These are phyloP conservation scores for Luehdorfia chinensis DNA, from an alignment of 1,140 invertebrate species.

Conservation along the genomic window DNA sequence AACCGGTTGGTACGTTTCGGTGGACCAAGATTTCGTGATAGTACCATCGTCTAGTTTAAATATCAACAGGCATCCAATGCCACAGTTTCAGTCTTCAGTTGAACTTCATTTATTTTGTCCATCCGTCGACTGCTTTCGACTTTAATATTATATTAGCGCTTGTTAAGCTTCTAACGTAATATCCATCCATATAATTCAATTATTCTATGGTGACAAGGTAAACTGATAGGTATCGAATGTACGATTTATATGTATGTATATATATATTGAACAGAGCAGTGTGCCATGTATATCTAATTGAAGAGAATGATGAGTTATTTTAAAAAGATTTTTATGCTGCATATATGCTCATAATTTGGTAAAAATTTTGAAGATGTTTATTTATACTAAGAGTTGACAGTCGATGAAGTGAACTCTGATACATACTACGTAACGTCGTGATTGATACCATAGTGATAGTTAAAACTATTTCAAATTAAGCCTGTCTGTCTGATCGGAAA, in stretches of 20 bases:
- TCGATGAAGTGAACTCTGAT: slow-evolving; percentile 41
- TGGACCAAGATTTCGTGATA: slow-evolving; percentile 66
- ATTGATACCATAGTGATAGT: slow-evolving; percentile 10
- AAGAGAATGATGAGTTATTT: slow-evolving; percentile 70
- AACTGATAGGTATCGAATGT: slow-evolving; percentile 68
- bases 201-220: slow-evolving; percentile 76
- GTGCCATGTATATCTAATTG: slow-evolving; percentile 70
- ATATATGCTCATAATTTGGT: slow-evolving; percentile 75
- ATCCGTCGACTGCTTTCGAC: slow-evolving; percentile 57
- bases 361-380: slow-evolving; percentile 72
- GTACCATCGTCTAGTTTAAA: slow-evolving; percentile 44
- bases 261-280: slow-evolving; percentile 67
- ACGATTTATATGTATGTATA: slow-evolving; percentile 64
- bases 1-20: slow-evolving; percentile 51
- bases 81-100: slow-evolving; percentile 35
- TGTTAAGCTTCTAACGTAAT: slow-evolving; percentile 71
- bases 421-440: slow-evolving; percentile 19
- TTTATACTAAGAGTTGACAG: slow-evolving; percentile 63
- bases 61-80: slow-evolving; percentile 48
- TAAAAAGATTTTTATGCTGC: slow-evolving; percentile 72
- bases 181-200: slow-evolving; percentile 77
- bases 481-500: background rate
- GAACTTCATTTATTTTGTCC: slow-evolving; percentile 36
- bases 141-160: slow-evolving; percentile 52
- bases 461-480: background rate